Base-by-base conservation (phyloP, 2,113 vertebrate species). In the Epinephelus fuscoguttatus region DNA sequence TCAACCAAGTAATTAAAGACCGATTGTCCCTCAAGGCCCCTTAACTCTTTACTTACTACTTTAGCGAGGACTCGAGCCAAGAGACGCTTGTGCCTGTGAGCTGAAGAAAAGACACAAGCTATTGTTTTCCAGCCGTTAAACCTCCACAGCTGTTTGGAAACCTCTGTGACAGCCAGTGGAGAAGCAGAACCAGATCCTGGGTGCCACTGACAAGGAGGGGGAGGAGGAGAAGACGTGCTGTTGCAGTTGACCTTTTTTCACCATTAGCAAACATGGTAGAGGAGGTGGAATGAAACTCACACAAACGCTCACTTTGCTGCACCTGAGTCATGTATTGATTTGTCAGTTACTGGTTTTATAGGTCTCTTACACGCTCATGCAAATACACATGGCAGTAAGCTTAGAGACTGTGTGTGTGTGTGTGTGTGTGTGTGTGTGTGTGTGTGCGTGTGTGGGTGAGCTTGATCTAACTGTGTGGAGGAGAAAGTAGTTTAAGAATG, bases 101-200 rank as follows among this genome's bases (percentile, higher is more conserved):
- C 70, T 47, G 18, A 66, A 59, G 66, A 87, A 82, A 88, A 75
- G 77, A 88, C 86, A 85, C 61, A 21, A 75, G 88, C 79, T 74
- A 75, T 91, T 90, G 83, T 93, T 91, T 91, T 91, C 59, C 78
- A 91, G 61, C 62, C 70, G 18, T 84, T 92, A 92, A 94, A 85
- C 79, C 74, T 78, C 78, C 70, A 55, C 86, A 92, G 91, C 88
- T 93, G 91, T 90, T 90, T 89, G 88, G 81, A 93, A 84, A 81
- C 63, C 53, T 87, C 83, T 84, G 75, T 83, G 75, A 91, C 91
- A 90, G 86, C 78, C 79, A 89, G 86, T 56, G 13, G 71, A 76
- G 89, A 89, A 80, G 68, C 85, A 19, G 83, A 90, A 80, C 76
- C 91, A 92, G 91, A 93, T 86, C 75, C 56, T 59, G 53, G 70